Percentiles rank a stretch among this genome's conserved stretches.
These are phyloP conservation scores for Lepidotrigona ventralis DNA, from an alignment of 1,140 invertebrate species.

Conservation along the genomic window DNA sequence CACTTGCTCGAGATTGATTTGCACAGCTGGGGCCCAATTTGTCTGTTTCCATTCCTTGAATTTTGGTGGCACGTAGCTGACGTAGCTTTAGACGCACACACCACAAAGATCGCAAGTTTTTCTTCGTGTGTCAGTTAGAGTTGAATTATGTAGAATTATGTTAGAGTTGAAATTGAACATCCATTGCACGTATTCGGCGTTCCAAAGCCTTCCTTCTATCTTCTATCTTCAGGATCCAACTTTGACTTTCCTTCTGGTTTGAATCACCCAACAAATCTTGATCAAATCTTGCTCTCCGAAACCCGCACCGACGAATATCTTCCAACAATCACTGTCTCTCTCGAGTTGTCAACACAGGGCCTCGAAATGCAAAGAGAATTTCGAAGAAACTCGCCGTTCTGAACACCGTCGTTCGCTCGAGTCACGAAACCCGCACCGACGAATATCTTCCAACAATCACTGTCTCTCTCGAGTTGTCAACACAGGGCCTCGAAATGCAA, in stretches of 20 bases:
- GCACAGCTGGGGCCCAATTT: not conserved
- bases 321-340: not conserved
- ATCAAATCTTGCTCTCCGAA: not conserved
- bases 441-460: not conserved
- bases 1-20: not conserved
- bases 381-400: not conserved
- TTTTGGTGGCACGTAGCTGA: not conserved
- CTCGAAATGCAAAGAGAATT: not conserved
- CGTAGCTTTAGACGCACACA: not conserved
- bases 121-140: too few relatives aligned
- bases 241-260: not conserved
- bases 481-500: not conserved
- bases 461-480: not conserved
- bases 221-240: too few relatives aligned
- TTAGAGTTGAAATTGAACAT: too few relatives aligned
- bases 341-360: not conserved
- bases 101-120: too few relatives aligned
- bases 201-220: not conserved
- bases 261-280: not conserved
- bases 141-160: too few relatives aligned
- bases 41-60: not conserved
- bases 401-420: not conserved
- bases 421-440: not conserved
- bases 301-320: not conserved
- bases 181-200: too few relatives aligned